phyloP scores from a whole-genome alignment of 2,888 invertebrate species.

The Drosophila yooni region DNA sequence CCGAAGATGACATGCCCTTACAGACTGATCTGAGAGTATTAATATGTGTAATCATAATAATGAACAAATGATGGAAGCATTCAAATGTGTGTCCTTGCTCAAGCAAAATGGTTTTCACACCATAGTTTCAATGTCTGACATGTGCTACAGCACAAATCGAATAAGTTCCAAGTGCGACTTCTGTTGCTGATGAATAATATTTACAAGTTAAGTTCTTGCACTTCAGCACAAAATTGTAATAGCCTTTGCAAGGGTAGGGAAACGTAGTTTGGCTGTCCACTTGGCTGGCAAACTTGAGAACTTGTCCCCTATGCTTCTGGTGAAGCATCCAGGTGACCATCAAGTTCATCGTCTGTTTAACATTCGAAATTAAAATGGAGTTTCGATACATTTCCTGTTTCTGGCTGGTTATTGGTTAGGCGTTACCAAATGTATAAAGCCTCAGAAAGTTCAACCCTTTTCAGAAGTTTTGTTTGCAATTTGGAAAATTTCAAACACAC shows the following conservation, averaged over 20 bases:
- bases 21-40: neutral
- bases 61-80: neutral
- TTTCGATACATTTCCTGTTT: conserved; percentile 40
- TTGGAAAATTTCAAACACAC: conserved; percentile 54
- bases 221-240: neutral
- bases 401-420: conserved; percentile 34
- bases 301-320: conserved; percentile 7
- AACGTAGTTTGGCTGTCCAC: conserved; percentile 12
- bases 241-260: neutral
- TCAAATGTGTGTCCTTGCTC: neutral
- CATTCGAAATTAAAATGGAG: conserved; percentile 57
- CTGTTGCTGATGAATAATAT: neutral
- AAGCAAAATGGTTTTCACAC: neutral
- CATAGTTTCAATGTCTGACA: neutral
- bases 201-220: neutral
- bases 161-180: neutral
- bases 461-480: conserved; percentile 62
- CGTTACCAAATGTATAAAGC: conserved; percentile 53
- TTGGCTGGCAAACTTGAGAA: conserved; percentile 29
- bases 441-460: conserved; percentile 57
- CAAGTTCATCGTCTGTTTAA: conserved; percentile 24
- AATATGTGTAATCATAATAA: neutral
- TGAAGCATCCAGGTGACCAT: conserved; percentile 7
- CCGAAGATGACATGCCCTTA: conserved; percentile 34
- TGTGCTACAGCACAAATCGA: neutral